Conservation (phyloP, 2,888 invertebrate genomes). For the Keiferia lycopersicella region DNA sequence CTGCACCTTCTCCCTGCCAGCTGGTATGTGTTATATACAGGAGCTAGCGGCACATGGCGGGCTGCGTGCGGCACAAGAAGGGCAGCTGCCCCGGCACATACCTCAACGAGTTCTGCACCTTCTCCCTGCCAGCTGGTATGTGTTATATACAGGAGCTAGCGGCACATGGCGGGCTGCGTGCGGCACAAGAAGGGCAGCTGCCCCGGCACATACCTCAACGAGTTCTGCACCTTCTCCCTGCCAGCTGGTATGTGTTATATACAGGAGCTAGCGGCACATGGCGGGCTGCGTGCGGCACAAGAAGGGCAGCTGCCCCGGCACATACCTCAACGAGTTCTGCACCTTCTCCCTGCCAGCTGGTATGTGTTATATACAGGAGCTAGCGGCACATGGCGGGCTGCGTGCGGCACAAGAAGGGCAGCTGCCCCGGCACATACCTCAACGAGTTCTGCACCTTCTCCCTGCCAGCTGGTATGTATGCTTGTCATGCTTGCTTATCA, state of each 20-base stretch:
- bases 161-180: conserved; percentile 92
- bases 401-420: conserved; percentile 88
- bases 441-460: conserved; percentile 96
- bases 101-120: conserved; percentile 94
- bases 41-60: conserved; percentile 91
- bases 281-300: conserved; percentile 90
- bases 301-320: conserved; percentile 90
- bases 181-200: conserved; percentile 89
- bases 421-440: conserved; percentile 92
- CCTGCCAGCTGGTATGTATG: too few relatives aligned
- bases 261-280: conserved; percentile 92
- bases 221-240: conserved; percentile 95
- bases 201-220: conserved; percentile 93
- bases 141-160: too few relatives aligned
- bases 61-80: conserved; percentile 91
- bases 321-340: conserved; percentile 93
- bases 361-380: too few relatives aligned
- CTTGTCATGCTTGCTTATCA: too few relatives aligned
- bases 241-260: too few relatives aligned
- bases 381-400: conserved; percentile 91
- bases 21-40: too few relatives aligned
- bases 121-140: conserved; percentile 95
- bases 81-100: conserved; percentile 90
- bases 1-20: conserved; percentile 95
- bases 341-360: conserved; percentile 96